phyloP scores from a whole-genome alignment of 2,113 vertebrate species.

The Oryzias curvinotus region DNA sequence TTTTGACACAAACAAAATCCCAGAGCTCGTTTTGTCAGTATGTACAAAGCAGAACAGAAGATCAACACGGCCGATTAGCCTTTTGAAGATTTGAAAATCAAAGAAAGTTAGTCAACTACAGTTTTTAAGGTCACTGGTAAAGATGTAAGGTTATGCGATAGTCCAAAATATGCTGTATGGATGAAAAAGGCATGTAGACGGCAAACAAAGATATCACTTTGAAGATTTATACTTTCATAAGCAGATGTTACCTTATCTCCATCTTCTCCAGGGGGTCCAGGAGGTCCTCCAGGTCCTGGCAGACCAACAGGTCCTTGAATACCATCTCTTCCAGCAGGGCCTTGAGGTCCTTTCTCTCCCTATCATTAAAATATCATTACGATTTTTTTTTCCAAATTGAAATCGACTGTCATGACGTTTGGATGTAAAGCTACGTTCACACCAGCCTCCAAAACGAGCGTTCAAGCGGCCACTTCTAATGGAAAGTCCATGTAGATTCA shows the following conservation, averaged over 20 bases:
- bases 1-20: slow-evolving; percentile 16
- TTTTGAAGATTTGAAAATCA: slow-evolving; percentile 44
- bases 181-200: too few relatives aligned
- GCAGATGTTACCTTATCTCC: slow-evolving; percentile 88
- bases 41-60: slow-evolving; percentile 31
- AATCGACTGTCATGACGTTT: too few relatives aligned
- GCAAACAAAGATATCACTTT: not conserved
- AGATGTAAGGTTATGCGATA: not conserved
- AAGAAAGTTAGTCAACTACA: slow-evolving; percentile 36
- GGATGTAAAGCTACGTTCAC: too few relatives aligned
- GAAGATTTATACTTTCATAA: not conserved
- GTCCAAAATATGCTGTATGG: too few relatives aligned
- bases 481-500: too few relatives aligned
- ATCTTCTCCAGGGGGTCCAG: slow-evolving; percentile 94
- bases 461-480: too few relatives aligned
- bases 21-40: slow-evolving; percentile 15
- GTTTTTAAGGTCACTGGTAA: slow-evolving; percentile 37
- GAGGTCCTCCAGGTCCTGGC: slow-evolving; percentile 93
- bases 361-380: slow-evolving; percentile 44
- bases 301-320: slow-evolving; percentile 97
- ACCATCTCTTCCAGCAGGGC: slow-evolving; percentile 94
- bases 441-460: too few relatives aligned
- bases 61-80: slow-evolving; percentile 20
- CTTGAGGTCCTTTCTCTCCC: slow-evolving; percentile 98
- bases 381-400: too few relatives aligned